Percentiles rank a stretch among this genome's conserved stretches.
Evolutionary conservation across 2,888 invertebrate genomes (phyloP).

Genomic region (Trichogramma evanescens): DNA sequence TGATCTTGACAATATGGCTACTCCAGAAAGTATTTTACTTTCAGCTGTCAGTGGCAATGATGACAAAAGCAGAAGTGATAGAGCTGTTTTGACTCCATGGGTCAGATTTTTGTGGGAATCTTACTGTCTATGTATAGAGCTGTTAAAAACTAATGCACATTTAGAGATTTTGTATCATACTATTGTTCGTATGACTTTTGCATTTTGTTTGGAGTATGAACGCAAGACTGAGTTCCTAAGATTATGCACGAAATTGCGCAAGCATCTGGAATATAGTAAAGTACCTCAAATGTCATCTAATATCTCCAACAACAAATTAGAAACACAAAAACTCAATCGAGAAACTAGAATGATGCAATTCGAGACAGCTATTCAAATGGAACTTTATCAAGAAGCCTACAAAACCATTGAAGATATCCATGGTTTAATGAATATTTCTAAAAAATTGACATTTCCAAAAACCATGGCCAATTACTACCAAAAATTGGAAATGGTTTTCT

Average conservation of each 20-base stretch:
- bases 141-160: slow-evolving; percentile 91
- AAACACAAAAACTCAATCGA: slow-evolving; percentile 93
- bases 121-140: slow-evolving; percentile 95
- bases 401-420: slow-evolving; percentile 99
- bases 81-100: slow-evolving; percentile 97
- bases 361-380: slow-evolving; percentile 98
- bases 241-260: slow-evolving; percentile 91
- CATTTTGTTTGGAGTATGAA: slow-evolving; percentile 94
- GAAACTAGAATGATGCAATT: slow-evolving; percentile 93
- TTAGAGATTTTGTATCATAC: slow-evolving; percentile 97
- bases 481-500: slow-evolving; percentile 95
- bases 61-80: slow-evolving; percentile 93
- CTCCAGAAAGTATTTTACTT: slow-evolving; percentile 84
- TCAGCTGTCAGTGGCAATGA: slow-evolving; percentile 97
- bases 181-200: slow-evolving; percentile 96
- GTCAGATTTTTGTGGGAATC: slow-evolving; percentile 99
- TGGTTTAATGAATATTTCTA: slow-evolving; percentile 91
- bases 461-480: slow-evolving; percentile 99
- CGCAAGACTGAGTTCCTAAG: slow-evolving; percentile 98
- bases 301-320: slow-evolving; percentile 89
- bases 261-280: slow-evolving; percentile 94
- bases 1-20: slow-evolving; percentile 93
- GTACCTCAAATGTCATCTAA: slow-evolving; percentile 77
- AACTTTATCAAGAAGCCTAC: slow-evolving; percentile 98
- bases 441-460: slow-evolving; percentile 92